These are phyloP conservation scores for Struthidea cinerea DNA, from an alignment of 2,113 vertebrate genomes.

Conservation along the genomic window DNA sequence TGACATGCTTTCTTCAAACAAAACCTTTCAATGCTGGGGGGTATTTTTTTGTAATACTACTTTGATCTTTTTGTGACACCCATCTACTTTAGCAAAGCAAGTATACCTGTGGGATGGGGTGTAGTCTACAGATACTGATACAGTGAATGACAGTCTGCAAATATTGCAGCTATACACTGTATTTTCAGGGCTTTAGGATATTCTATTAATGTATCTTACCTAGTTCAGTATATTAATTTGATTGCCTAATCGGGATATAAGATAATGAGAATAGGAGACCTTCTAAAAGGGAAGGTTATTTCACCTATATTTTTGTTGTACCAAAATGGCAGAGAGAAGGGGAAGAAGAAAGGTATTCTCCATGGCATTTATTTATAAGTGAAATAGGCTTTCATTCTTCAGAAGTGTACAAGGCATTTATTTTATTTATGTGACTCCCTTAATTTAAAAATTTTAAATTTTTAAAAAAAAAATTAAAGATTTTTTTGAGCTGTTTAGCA, in stretches of 20 bases:
- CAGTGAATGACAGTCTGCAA: not conserved
- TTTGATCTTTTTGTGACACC: not conserved
- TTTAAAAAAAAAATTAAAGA: no score
- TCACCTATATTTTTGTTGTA: not conserved
- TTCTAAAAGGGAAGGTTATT: not conserved
- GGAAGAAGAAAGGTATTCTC: not conserved
- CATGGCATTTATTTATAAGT: not conserved
- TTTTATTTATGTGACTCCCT: not conserved
- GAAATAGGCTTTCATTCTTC: not conserved
- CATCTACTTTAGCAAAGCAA: not conserved
- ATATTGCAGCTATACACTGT: not conserved
- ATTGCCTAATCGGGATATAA: not conserved
- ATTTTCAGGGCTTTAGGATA: not conserved
- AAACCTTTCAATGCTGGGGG: not conserved
- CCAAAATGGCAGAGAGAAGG: not conserved
- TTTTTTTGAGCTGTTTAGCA: not conserved
- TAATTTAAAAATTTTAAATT: rapidly evolving
- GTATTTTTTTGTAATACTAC: not conserved
- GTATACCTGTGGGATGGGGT: not conserved
- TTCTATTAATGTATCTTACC: not conserved
- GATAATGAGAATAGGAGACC: not conserved
- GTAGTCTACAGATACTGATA: not conserved
- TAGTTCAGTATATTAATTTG: not conserved
- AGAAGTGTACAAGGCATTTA: not conserved
- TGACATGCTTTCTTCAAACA: not conserved